These are phyloP conservation scores for human DNA, from an alignment of 2,113 vertebrate genomes.

Conservation along the genomic window DNA sequence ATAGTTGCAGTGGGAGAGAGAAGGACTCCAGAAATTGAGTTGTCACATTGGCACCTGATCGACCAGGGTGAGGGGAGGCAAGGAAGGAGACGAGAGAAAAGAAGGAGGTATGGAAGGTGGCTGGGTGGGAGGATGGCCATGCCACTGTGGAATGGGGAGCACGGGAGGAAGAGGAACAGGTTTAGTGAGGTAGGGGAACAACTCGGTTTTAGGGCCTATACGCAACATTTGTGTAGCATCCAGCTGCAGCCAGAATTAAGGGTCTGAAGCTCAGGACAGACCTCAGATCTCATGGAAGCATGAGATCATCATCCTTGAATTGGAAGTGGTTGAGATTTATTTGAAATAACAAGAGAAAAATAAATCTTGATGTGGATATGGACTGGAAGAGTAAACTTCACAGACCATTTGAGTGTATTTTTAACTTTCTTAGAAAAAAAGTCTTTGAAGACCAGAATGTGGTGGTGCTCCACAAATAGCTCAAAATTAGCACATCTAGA, in stretches of 20 bases:
- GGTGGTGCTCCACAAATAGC: not conserved
- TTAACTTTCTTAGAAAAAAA: slow-evolving; percentile 33
- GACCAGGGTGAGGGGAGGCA: not conserved
- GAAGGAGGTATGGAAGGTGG: not conserved
- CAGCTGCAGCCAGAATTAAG: not conserved
- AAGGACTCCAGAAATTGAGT: not conserved
- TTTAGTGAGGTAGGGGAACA: not conserved
- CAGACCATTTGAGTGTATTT: not conserved
- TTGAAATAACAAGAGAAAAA: slow-evolving; percentile 31
- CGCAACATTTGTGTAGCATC: not conserved
- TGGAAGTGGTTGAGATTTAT: not conserved
- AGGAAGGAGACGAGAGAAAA: not conserved
- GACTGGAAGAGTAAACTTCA: not conserved
- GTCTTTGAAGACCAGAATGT: not conserved
- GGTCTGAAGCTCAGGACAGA: not conserved
- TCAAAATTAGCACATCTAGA: not conserved
- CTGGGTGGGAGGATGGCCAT: not conserved
- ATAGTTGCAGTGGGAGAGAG: not conserved
- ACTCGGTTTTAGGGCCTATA: not conserved
- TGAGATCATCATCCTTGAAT: slow-evolving; percentile 3
- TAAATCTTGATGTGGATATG: not conserved
- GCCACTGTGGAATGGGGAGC: not conserved
- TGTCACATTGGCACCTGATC: not conserved
- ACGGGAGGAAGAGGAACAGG: not conserved
- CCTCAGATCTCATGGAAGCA: not conserved